phyloP scores from a whole-genome alignment of 2,113 vertebrate species.

The Charina bottae region DNA sequence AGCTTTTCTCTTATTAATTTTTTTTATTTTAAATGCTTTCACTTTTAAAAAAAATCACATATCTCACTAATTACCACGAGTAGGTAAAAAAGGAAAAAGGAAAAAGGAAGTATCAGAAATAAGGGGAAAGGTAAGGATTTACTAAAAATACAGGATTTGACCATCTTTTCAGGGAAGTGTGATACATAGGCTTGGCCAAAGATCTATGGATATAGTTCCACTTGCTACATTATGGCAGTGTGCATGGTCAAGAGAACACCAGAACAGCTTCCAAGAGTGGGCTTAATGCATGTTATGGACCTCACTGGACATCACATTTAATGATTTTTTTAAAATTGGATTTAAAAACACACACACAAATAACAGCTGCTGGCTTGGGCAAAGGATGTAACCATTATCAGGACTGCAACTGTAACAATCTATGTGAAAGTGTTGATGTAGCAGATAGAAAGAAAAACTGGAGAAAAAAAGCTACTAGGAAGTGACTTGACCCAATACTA shows the following conservation, averaged over 20 bases:
- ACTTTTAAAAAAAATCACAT: conserved; percentile 43
- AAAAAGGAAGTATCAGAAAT: neutral
- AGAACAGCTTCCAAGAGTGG: neutral
- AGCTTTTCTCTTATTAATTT: neutral
- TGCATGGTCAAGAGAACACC: neutral
- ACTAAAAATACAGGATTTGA: neutral
- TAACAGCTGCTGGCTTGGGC: neutral
- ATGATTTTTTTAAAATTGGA: neutral
- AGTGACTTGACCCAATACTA: neutral
- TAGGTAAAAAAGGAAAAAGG: too few species aligned
- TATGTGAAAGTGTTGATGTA: neutral
- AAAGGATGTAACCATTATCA: neutral
- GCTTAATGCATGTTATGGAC: neutral
- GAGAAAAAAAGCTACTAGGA: neutral
- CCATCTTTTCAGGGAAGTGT: neutral
- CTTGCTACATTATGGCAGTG: neutral
- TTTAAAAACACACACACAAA: neutral
- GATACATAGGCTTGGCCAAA: neutral
- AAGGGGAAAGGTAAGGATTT: neutral
- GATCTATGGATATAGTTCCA: neutral
- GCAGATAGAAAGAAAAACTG: neutral
- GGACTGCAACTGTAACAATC: neutral
- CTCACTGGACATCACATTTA: neutral
- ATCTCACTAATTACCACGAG: conserved; percentile 34
- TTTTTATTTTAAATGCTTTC: neutral